Evolutionary conservation across 2,888 invertebrate genomes (phyloP), one percentile per base, ranked within the genome.

Genomic region (Deroplatys truncata): DNA sequence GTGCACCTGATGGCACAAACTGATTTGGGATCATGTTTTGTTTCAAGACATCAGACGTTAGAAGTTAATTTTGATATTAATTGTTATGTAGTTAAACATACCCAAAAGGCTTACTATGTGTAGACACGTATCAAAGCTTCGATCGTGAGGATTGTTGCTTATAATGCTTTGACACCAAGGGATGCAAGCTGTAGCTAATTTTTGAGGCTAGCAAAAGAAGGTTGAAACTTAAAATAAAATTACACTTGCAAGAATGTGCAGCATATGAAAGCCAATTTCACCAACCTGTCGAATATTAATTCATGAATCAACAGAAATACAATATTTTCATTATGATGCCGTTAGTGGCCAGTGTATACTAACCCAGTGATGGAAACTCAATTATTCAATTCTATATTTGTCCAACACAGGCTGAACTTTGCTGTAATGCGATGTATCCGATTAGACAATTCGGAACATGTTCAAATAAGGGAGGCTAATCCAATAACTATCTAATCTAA

Each of bases 401-500:
- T 25, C 56, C 56, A 72, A 72, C 56, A 72, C 56, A 72, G 56
- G 56, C 56, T 72, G 56, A 72, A 72, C 56, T 72, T 72, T 72
- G 56, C 56, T 72, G 56, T 72, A 72, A 72, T 72, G 56, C 1
- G 56, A 72, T 72, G 56, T 72, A 72, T 72, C 56, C 25, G 56
- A 72, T 72, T 72, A 72, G 56, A 72, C 56, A 49, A 35, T 43
- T 20, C 43, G 28, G 25, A 25, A 35, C 35, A 35, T 84, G 35
- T 35, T 25, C 35, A 31, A 85, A 85, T 43, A 35, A 29, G 84
- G 84, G n/a, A n/a, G 84, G 43, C 35, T 85, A 85, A 85, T 35
- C 31, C 35, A 35, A 85, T 85, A 85, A 85, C 43, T 85, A 85
- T 85, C 84, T 85, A 85, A 85, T n/a, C 84, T 35, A 85, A 85